Percentiles rank a stretch among this genome's conserved stretches.
Evolutionary conservation across 2,113 vertebrate species (phyloP).

Genomic region (Cheilinus undulatus): DNA sequence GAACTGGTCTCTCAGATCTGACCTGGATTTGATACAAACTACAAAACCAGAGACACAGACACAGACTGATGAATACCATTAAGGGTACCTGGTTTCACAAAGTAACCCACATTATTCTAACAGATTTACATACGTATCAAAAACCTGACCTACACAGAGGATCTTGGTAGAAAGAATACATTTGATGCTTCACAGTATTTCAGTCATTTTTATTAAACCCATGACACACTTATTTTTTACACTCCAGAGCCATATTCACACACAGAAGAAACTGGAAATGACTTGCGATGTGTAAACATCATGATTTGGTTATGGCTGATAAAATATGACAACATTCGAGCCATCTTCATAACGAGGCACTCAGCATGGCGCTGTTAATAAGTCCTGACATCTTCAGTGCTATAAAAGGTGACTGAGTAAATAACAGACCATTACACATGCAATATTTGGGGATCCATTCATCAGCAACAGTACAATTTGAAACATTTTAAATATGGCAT

Average conservation of each 20-base stretch:
- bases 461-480: not conserved
- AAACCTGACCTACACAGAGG: not conserved
- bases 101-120: not conserved
- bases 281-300: slow-evolving; percentile 27
- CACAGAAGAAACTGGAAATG: slow-evolving; percentile 20
- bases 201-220: slow-evolving; percentile 30
- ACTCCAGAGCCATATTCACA: not conserved
- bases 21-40: slow-evolving; percentile 64
- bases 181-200: not conserved
- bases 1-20: slow-evolving; percentile 63
- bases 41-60: slow-evolving; percentile 57
- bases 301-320: slow-evolving; percentile 15
- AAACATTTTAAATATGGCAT: not conserved
- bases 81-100: slow-evolving; percentile 1
- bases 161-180: not conserved
- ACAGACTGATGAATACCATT: slow-evolving; percentile 7
- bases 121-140: not conserved
- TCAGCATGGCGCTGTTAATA: slow-evolving; percentile 33
- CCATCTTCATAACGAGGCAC: slow-evolving; percentile 47
- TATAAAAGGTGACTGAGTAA: slow-evolving; percentile 20
- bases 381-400: slow-evolving; percentile 5
- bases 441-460: not conserved
- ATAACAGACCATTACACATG: slow-evolving; percentile 14
- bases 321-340: slow-evolving; percentile 13
- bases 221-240: slow-evolving; percentile 12